Conservation (phyloP, 2,888 invertebrate genomes). For the Patella ulyssiponensis region DNA sequence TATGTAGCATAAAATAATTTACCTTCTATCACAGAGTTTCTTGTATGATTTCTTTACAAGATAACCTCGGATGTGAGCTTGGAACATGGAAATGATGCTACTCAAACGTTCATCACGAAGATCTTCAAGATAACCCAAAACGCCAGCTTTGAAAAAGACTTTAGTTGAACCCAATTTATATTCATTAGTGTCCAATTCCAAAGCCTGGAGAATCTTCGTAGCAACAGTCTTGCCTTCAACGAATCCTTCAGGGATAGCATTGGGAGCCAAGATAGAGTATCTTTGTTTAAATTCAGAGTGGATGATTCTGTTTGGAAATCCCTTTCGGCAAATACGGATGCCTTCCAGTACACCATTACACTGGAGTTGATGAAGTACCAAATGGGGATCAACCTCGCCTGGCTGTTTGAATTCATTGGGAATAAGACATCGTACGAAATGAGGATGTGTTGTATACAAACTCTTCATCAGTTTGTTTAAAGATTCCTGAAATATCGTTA, state of each 20-base stretch:
- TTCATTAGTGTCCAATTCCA: slow-evolving; percentile 89
- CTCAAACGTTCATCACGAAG: slow-evolving; percentile 97
- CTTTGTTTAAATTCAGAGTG: slow-evolving; percentile 98
- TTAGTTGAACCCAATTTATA: slow-evolving; percentile 99
- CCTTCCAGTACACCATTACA: slow-evolving; percentile 99
- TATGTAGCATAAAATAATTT: not conserved
- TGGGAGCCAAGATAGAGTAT: slow-evolving; percentile 99
- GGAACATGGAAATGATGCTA: slow-evolving; percentile 95
- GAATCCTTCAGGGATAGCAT: slow-evolving; percentile 76
- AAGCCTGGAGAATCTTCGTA: slow-evolving; percentile 73
- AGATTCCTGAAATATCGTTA: slow-evolving; percentile 43
- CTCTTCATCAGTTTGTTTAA: slow-evolving; percentile 90
- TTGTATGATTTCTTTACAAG: slow-evolving; percentile 84
- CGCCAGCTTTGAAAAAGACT: slow-evolving; percentile 99
- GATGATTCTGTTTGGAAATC: slow-evolving; percentile 99
- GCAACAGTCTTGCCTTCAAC: slow-evolving; percentile 80
- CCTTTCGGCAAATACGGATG: slow-evolving; percentile 98
- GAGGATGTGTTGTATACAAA: slow-evolving; percentile 36
- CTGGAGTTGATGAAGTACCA: slow-evolving; percentile 99
- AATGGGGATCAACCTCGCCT: slow-evolving; percentile 96
- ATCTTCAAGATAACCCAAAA: slow-evolving; percentile 99
- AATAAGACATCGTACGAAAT: slow-evolving; percentile 93
- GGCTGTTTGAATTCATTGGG: slow-evolving; percentile 81
- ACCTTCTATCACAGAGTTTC: slow-evolving; percentile 97
- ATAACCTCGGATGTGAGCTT: slow-evolving; percentile 93